These are phyloP conservation scores for Bucco capensis DNA, from an alignment of 2,113 vertebrate species.

Conservation along the genomic window DNA sequence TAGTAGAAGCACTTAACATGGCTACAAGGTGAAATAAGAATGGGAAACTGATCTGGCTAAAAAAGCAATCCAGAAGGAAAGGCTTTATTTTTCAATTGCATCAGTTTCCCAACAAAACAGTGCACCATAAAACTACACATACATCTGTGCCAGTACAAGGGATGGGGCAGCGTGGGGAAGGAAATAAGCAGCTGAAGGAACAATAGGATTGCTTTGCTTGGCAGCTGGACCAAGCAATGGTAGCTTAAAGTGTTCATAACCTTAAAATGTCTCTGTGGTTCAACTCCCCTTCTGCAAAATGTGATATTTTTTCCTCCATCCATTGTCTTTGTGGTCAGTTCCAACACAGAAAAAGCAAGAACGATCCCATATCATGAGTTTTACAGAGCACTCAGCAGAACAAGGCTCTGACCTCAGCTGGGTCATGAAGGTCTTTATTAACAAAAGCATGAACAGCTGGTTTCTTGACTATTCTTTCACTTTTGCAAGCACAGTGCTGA, in stretches of 20 bases:
- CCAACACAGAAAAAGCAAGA: slow-evolving; percentile 23
- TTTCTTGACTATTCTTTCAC: slow-evolving; percentile 1
- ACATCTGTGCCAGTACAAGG: neutral
- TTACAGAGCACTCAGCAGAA: slow-evolving; percentile 6
- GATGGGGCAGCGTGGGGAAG: neutral
- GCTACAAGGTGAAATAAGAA: neutral
- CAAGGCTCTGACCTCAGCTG: slow-evolving; percentile 30
- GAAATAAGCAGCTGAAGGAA: slow-evolving; percentile 30
- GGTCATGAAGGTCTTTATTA: slow-evolving; percentile 49
- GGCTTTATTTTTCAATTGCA: neutral
- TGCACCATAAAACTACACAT: neutral
- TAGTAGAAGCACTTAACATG: neutral
- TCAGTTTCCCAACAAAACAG: neutral
- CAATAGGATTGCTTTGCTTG: slow-evolving; percentile 51
- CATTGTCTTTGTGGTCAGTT: slow-evolving; percentile 32
- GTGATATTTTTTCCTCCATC: neutral
- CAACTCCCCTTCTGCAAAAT: neutral
- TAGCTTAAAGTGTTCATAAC: neutral
- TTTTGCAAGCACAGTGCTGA: slow-evolving; percentile 33
- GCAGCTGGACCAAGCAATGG: slow-evolving; percentile 19
- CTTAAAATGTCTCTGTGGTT: slow-evolving; percentile 43
- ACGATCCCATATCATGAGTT: slow-evolving; percentile 25
- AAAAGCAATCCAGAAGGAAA: neutral
- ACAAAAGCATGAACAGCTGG: slow-evolving; percentile 39
- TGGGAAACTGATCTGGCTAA: neutral